These are phyloP conservation scores for Dynastes hyllus DNA, from an alignment of 2,888 invertebrate species.

Conservation along the genomic window DNA sequence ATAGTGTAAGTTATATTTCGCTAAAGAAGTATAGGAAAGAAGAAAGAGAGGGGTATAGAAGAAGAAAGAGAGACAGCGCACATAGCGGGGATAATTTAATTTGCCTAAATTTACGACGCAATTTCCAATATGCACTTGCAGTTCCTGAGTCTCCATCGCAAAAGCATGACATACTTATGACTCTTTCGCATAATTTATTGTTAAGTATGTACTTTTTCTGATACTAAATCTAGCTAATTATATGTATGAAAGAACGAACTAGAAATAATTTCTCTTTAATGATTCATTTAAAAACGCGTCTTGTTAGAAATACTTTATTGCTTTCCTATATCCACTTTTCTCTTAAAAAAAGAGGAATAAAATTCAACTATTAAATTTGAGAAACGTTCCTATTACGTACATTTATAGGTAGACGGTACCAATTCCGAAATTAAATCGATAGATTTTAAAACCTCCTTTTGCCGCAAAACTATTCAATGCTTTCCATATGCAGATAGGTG, in stretches of 20 bases:
- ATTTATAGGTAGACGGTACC: not conserved
- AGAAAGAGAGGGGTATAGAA: not conserved
- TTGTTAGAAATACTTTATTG: not conserved
- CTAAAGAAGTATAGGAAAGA: not conserved
- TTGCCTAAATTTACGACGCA: slow-evolving; percentile 39
- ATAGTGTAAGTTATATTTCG: not conserved
- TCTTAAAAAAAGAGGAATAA: too few relatives aligned
- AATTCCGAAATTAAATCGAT: slow-evolving; percentile 23
- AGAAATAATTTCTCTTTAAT: not conserved
- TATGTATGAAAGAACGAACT: not conserved
- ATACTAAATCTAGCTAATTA: not conserved
- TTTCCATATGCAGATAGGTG: slow-evolving; percentile 64
- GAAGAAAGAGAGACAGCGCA: too few relatives aligned
- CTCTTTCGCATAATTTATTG: slow-evolving; percentile 27
- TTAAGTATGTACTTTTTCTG: not conserved
- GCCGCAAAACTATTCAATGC: slow-evolving; percentile 41
- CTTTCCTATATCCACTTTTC: not conserved
- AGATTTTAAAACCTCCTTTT: slow-evolving; percentile 10
- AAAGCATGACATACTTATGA: slow-evolving; percentile 27
- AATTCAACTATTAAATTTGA: too few relatives aligned
- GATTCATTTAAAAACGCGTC: not conserved
- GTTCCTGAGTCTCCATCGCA: slow-evolving; percentile 15
- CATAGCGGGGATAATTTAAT: slow-evolving; percentile 33
- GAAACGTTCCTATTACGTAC: too few relatives aligned
- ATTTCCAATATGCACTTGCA: slow-evolving; percentile 43